Base-by-base conservation (phyloP, 1,140 invertebrate genomes). In the Aphaenogaster ashmeadi region DNA sequence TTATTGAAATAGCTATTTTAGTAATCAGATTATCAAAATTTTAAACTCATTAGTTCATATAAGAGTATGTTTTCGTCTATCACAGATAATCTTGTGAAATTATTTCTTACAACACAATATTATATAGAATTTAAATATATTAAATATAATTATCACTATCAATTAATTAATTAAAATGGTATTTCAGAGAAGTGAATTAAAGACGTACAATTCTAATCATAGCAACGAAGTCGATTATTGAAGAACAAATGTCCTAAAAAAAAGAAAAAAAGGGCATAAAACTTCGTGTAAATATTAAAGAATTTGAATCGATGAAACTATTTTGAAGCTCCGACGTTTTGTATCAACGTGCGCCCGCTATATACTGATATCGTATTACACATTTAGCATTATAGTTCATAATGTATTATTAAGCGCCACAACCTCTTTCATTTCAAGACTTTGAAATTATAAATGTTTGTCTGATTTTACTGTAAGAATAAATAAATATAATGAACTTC, bases 1-100 rank as follows among this genome's bases (percentile, higher is more conserved):
- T 90, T 90, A 86, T 81, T 44, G 71, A 78, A 50, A 62, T 58
- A 33, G 15, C 9, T 27, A 58, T 15, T 81, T 56, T 27, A 18
- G 21, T n/a, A 38, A 27, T 56, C 13, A 38, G 3, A n/a, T 62
- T 21, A 38, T 44, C 2, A n/a, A 54, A 86, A 33, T 71, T 79
- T 69, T 27, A 52, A 81, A 69, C 62, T 56, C 52, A 81, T 77
- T 56, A 86, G 64, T 60, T 18, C 27, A 27, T 60, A 44, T 44
- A 58, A 41, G 9, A 67, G 4, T 33, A 18, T 9, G 9, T 9
- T 18, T 67, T 41, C 9, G 21, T 56, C 5, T 50, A 7, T 52
- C 3, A 38, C 11, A 44, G 21, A 52, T 50, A 50, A 72, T 52
- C 15, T 67, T 5, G 9, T 52, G 7, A n/a, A 52, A 18, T 50